phyloP scores from a whole-genome alignment of 1,140 invertebrate species.

The Neodiprion fabricii region DNA sequence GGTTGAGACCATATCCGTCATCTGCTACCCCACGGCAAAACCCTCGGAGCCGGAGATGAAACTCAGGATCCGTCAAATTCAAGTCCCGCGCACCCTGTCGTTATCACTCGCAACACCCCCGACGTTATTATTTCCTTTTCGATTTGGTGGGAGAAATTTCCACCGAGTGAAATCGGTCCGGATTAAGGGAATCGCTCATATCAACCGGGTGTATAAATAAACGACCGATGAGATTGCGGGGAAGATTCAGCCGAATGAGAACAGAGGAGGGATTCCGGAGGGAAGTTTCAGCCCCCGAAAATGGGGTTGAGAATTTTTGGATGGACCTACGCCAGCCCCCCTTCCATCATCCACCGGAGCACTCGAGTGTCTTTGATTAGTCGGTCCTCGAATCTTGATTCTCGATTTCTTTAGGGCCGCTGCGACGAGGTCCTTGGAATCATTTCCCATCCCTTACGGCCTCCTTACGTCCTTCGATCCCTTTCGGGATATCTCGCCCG shows the following conservation, averaged over 20 bases:
- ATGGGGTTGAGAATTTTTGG: background rate
- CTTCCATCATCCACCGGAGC: conserved; percentile 5
- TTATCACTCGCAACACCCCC: background rate
- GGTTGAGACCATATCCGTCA: background rate
- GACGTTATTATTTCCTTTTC: background rate
- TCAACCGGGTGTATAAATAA: background rate
- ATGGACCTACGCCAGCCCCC: background rate
- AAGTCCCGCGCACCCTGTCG: background rate
- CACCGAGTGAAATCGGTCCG: background rate
- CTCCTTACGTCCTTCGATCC: background rate
- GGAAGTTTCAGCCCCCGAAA: background rate
- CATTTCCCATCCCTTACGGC: conserved; percentile 10
- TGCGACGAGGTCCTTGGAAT: background rate
- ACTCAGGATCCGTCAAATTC: background rate
- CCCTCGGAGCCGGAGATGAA: background rate
- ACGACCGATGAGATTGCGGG: background rate
- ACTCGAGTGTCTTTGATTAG: conserved; percentile 8
- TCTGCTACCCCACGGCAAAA: background rate
- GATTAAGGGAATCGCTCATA: background rate
- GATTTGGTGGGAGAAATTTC: background rate
- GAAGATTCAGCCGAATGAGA: background rate
- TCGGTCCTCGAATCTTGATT: background rate
- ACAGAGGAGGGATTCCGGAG: background rate
- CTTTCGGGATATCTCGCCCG: background rate
- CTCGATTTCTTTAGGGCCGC: background rate